Conservation (phyloP, 2,113 vertebrate genomes). For the Gambusia holbrooki region DNA sequence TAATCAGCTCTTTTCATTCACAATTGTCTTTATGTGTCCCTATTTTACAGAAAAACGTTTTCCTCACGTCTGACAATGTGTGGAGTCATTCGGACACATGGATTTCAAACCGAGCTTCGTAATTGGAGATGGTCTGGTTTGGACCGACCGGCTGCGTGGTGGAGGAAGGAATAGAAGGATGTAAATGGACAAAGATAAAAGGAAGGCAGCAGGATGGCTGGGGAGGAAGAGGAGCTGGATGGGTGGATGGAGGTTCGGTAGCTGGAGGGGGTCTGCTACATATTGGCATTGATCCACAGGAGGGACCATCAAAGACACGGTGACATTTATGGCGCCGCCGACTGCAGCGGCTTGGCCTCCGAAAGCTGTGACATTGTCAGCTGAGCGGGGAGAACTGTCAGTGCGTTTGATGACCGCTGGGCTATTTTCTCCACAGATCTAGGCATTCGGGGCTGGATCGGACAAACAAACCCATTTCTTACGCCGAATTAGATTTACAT, state of each 20-base stretch:
- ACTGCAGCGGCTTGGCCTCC: slow-evolving; percentile 36
- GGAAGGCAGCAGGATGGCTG: slow-evolving; percentile 8
- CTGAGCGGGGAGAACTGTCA: slow-evolving; percentile 42
- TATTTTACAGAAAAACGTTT: neutral
- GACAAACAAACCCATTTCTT: slow-evolving; percentile 29
- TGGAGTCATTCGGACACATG: neutral
- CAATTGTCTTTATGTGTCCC: neutral
- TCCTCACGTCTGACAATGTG: no score
- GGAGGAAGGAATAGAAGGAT: slow-evolving; percentile 19
- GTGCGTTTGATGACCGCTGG: slow-evolving; percentile 45
- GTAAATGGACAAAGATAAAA: slow-evolving; percentile 57
- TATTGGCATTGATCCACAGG: slow-evolving; percentile 75
- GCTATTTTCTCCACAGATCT: slow-evolving; percentile 43
- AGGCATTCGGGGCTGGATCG: slow-evolving; percentile 25
- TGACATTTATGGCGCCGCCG: slow-evolving; percentile 69
- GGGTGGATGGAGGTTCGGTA: slow-evolving; percentile 45
- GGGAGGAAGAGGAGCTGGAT: slow-evolving; percentile 10
- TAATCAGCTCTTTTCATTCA: neutral
- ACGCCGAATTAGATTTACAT: neutral
- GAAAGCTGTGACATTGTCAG: slow-evolving; percentile 59
- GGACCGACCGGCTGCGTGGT: neutral
- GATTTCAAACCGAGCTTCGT: neutral
- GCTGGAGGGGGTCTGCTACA: slow-evolving; percentile 63
- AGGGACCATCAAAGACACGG: slow-evolving; percentile 66
- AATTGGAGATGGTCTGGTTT: neutral